Base-by-base conservation (phyloP, 2,113 vertebrate genomes). In the Phalacrocorax carbo region DNA sequence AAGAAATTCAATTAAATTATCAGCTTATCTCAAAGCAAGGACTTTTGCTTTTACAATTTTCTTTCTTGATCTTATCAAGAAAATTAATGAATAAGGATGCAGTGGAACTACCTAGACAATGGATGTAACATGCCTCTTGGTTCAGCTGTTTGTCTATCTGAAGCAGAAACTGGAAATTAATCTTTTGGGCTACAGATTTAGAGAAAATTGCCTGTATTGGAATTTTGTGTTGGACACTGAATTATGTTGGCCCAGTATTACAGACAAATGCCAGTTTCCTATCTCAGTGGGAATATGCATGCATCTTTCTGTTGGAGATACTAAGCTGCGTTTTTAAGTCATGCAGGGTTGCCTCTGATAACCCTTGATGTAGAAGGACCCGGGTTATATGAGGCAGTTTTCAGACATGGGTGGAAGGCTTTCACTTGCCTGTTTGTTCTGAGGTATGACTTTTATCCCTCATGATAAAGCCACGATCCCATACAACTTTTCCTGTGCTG, bases 1-100 rank as follows among this genome's bases (percentile, higher is more conserved):
- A 72, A 82, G 81, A 82, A 89, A 94, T 88, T 66, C 70, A 94
- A 94, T 97, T 91, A 89, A 91, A 94, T 96, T 94, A 92, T 82
- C 94, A 3, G 3, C 91, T 95, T 77, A 86, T 97, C 94, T 94
- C 66, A 79, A 89, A 80, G 87, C 71, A 82, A 69, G 38, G 49
- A 48, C 20, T 94, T 92, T 60, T 69, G 21, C 40, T 91, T 93
- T 65, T 94, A 65, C 40, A 73, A 83, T 94, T 92, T 96, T 95
- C 80, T 91, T 95, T 94, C 66, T 91, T 77, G 89, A 80, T 95
- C 58, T 60, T 90, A 91, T 82, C 86, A 73, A 26, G 95, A 82
- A 76, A 94, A 79, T 76, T 84, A 93, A 90, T 93, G 88, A 60
- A 32, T 84, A 58, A 54, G 69, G 82, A 65, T 80, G 57, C 86